Evolutionary conservation across 2,113 vertebrate species (phyloP).

Genomic region (Galbula dea): DNA sequence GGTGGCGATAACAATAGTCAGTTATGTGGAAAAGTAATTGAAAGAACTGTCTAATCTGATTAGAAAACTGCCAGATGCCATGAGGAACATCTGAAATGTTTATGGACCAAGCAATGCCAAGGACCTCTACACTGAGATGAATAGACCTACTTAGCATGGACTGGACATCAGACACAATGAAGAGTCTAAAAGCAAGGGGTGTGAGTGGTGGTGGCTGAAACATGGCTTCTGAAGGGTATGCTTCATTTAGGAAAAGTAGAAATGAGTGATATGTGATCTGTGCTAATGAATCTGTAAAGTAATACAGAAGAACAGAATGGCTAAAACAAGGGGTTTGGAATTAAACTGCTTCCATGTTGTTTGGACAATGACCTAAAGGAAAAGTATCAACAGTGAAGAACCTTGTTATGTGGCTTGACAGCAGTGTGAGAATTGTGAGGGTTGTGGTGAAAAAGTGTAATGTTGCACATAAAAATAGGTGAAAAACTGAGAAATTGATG

Average conservation of each 20-base stretch:
- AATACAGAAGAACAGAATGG: not conserved
- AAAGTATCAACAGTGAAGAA: not conserved
- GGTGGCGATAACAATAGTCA: not conserved
- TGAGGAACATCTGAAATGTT: not conserved
- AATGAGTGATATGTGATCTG: not conserved
- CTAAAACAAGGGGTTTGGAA: not conserved
- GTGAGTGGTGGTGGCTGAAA: not conserved
- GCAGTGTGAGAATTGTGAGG: not conserved
- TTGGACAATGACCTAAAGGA: not conserved
- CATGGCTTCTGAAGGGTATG: rapidly evolving
- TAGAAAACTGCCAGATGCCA: not conserved
- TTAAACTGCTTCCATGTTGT: not conserved
- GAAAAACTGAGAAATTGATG: not conserved
- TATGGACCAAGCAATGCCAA: not conserved
- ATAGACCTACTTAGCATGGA: not conserved
- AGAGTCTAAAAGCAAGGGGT: not conserved
- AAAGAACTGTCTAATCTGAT: not conserved
- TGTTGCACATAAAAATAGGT: not conserved
- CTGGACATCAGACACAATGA: not conserved
- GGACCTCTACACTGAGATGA: not conserved
- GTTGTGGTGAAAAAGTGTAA: not conserved
- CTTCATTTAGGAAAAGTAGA: not conserved
- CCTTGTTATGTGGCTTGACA: not conserved
- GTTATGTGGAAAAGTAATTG: not conserved
- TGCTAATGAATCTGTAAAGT: not conserved